A percentile compares a stretch with the other conserved stretches of the same genome.
Evolutionary conservation across 2,888 invertebrate genomes (phyloP).

Genomic region (Lutraria lutraria): DNA sequence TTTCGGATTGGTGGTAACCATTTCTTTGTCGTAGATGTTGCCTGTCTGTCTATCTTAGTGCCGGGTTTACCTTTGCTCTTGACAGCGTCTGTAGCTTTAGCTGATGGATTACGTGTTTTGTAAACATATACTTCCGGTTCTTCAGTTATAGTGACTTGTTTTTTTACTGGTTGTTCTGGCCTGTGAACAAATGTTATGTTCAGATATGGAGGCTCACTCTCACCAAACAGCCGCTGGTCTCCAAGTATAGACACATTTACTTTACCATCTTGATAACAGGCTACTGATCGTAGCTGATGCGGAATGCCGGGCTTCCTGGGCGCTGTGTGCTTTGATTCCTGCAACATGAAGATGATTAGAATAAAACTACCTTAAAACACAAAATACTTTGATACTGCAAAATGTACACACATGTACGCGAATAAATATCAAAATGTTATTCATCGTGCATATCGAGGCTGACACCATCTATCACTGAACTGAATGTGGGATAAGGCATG

Average conservation of each 20-base stretch:
- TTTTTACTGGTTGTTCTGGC: background rate
- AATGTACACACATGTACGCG: background rate
- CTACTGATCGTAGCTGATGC: conserved; percentile 62
- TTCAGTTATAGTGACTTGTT: background rate
- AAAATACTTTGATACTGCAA: background rate
- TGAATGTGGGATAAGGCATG: no score
- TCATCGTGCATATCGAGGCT: no score
- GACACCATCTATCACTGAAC: no score
- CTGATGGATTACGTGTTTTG: background rate
- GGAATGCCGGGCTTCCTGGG: conserved; percentile 60
- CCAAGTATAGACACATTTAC: conserved; percentile 67
- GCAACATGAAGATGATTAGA: background rate
- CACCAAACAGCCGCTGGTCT: conserved; percentile 47
- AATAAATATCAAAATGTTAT: background rate
- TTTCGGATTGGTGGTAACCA: conserved; percentile 3
- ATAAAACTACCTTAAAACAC: no score
- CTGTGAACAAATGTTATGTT: conserved; percentile 69
- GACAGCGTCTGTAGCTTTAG: background rate
- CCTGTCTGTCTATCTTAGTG: background rate
- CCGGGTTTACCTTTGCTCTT: background rate
- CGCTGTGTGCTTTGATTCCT: background rate
- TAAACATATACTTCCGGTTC: background rate
- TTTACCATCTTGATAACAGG: conserved; percentile 65
- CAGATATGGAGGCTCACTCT: conserved; percentile 61
- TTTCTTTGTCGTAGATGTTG: background rate